Evolutionary conservation across 2,888 invertebrate genomes (phyloP).

Genomic region (Eudemis profundana): DNA sequence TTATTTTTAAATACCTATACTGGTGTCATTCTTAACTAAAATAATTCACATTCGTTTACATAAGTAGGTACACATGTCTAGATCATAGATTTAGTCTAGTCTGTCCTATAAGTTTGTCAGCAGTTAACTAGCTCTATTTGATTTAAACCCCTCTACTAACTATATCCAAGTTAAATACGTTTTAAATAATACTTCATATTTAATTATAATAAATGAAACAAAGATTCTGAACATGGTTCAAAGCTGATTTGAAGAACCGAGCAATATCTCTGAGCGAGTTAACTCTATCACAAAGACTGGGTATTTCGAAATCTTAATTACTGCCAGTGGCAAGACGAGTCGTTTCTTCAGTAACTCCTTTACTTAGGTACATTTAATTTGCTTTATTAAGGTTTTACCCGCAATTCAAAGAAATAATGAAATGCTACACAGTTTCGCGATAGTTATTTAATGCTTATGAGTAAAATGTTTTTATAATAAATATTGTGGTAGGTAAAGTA

Average conservation of each 20-base stretch:
- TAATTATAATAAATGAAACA: neutral
- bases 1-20: too few species aligned
- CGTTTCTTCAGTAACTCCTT: slow-evolving; percentile 58
- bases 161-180: too few species aligned
- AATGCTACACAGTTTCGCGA: slow-evolving; percentile 24
- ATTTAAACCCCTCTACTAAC: too few species aligned
- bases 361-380: slow-evolving; percentile 52
- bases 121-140: too few species aligned
- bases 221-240: slow-evolving; percentile 6
- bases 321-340: slow-evolving; percentile 71
- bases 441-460: slow-evolving; percentile 15
- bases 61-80: too few species aligned
- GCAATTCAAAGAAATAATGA: slow-evolving; percentile 34
- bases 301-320: slow-evolving; percentile 80
- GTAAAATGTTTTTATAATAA: neutral
- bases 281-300: slow-evolving; percentile 69
- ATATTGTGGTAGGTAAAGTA: neutral
- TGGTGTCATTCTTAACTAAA: too few species aligned
- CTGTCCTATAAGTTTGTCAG: too few species aligned
- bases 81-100: too few species aligned
- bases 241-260: slow-evolving; percentile 35
- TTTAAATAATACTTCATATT: too few species aligned
- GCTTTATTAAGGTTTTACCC: slow-evolving; percentile 55
- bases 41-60: too few species aligned
- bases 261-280: slow-evolving; percentile 67